These are phyloP conservation scores for Telmatherina bonti DNA, from an alignment of 2,797 vertebrate species.

Conservation along the genomic window DNA sequence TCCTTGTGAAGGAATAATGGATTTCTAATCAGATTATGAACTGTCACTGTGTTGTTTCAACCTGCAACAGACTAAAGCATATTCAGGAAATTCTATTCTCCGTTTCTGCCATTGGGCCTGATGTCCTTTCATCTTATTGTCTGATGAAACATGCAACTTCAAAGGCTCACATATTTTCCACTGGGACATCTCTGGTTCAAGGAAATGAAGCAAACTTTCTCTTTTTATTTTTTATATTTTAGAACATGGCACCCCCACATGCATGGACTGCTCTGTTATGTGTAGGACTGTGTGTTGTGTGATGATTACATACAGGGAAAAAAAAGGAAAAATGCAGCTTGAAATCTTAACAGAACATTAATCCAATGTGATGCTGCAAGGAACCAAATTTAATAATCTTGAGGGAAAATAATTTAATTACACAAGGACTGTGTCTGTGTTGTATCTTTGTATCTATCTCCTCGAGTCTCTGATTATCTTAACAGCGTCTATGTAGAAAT, in stretches of 20 bases:
- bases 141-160: conserved; percentile 64
- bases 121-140: conserved; percentile 66
- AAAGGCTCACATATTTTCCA: conserved; percentile 56
- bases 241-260: conserved; percentile 25
- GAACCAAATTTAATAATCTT: conserved; percentile 51
- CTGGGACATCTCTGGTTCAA: conserved; percentile 38
- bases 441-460: conserved; percentile 61
- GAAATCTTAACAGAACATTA: conserved; percentile 24
- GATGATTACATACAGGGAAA: conserved; percentile 7
- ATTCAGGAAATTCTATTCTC: conserved; percentile 49
- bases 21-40: conserved; percentile 63
- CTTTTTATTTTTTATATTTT: conserved; percentile 24
- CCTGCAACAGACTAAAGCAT: conserved; percentile 46
- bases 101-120: conserved; percentile 39
- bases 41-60: conserved; percentile 59
- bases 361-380: conserved; percentile 47
- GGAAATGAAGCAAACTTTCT: conserved; percentile 49
- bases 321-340: too few relatives aligned
- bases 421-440: conserved; percentile 39
- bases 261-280: conserved; percentile 3
- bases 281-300: conserved; percentile 7
- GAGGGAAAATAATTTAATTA: conserved; percentile 63
- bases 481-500: conserved; percentile 26
- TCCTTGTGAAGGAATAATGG: conserved; percentile 52
- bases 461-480: conserved; percentile 37